A percentile compares a stretch with the other conserved stretches of the same genome.
phyloP scores from a whole-genome alignment of 1,140 invertebrate species.

The Drosophila erecta region DNA sequence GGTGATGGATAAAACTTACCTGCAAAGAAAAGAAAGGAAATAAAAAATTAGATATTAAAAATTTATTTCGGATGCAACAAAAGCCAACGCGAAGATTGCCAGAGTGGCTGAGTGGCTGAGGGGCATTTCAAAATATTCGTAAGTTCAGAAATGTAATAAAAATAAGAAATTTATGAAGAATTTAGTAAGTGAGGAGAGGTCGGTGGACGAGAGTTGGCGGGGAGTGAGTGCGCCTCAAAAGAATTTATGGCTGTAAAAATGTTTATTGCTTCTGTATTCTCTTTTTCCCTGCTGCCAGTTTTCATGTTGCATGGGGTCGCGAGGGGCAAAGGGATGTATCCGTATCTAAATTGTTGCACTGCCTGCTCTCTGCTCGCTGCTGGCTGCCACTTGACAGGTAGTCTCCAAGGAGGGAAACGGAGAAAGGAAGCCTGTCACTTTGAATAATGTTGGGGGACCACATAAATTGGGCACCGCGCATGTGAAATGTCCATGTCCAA shows the following conservation, averaged over 20 bases:
- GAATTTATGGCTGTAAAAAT: slow-evolving; percentile 81
- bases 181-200: slow-evolving; percentile 56
- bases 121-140: slow-evolving; percentile 63
- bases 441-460: slow-evolving; percentile 64
- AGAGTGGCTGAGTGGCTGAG: slow-evolving; percentile 1
- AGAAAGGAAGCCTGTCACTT: slow-evolving; percentile 55
- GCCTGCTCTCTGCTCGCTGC: background rate
- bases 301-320: slow-evolving; percentile 15
- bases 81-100: slow-evolving; percentile 18
- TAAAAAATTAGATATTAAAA: slow-evolving; percentile 76
- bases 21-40: slow-evolving; percentile 54
- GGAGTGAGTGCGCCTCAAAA: slow-evolving; percentile 39
- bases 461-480: slow-evolving; percentile 66
- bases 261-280: slow-evolving; percentile 76
- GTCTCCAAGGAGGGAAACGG: slow-evolving; percentile 36
- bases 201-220: background rate
- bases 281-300: slow-evolving; percentile 21
- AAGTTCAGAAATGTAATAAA: slow-evolving; percentile 79
- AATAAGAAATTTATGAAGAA: slow-evolving; percentile 79
- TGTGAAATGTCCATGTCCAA: slow-evolving; percentile 51
- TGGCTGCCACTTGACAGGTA: slow-evolving; percentile 60
- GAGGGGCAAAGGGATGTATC: slow-evolving; percentile 2
- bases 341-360: slow-evolving; percentile 52
- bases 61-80: slow-evolving; percentile 49
- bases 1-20: slow-evolving; percentile 68